Base-by-base conservation (phyloP, 2,113 vertebrate genomes). In the Dendrocopos noguchii region DNA sequence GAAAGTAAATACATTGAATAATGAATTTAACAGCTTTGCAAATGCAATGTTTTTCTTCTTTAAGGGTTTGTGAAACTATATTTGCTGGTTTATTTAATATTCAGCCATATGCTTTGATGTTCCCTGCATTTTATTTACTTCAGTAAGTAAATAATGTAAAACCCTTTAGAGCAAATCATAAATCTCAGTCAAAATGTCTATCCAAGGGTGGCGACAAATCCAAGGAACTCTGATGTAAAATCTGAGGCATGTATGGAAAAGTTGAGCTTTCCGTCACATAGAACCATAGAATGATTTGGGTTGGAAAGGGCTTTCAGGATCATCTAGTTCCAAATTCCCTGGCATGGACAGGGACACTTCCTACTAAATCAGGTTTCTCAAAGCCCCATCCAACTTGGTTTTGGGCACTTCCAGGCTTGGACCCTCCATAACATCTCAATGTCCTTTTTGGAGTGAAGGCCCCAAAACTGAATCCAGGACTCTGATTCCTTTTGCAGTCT, bases 61-160 rank as follows among this genome's bases (percentile, higher is more conserved):
- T 17, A 81, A 67, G 44, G 44, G 15, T 73, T 93, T 84, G 33
- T 91, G 55, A 91, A 94, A 56, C 6, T 19, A 15, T 89, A 33
- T 22, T 88, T 95, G 21, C 82, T 66, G 12, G 44, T 88, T 84
- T 88, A 67, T 87, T 91, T 88, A 91, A 47, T 80, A 83, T 60
- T 93, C 72, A 85, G 0, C 53, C 31, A 29, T 92, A 92, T 36
- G 33, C 60, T 82, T 93, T 93, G 78, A 70, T 87, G 46, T 74
- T 79, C 56, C 10, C 3, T 86, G 88, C 39, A 63, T 93, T 93
- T 86, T 84, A 87, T 60, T 28, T 25, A 31, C 42, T 92, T 85
- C 68, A 92, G 64, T 60, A 91, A 92, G 80, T 46, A 87, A 80
- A 84, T 52, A 36, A 36, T 82, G 52, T 76, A 89, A 87, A 84